Conservation (phyloP, 2,888 invertebrate genomes). For the Ophioninae sp. region DNA sequence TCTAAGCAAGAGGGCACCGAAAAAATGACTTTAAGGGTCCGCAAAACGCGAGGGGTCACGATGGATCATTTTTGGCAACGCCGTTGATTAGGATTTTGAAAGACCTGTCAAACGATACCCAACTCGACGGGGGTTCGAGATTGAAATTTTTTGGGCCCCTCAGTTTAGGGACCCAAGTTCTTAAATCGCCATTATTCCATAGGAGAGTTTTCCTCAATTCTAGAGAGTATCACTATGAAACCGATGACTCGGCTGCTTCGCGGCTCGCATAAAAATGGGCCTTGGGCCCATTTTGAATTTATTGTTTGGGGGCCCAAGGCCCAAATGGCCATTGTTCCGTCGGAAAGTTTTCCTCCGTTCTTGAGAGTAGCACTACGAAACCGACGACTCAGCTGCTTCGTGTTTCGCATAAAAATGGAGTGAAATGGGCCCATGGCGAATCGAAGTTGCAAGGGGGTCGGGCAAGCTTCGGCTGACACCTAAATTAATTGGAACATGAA, state of each 20-base stretch:
- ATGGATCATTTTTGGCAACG: neutral
- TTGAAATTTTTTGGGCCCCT: neutral
- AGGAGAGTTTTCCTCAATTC: neutral
- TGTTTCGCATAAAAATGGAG: neutral
- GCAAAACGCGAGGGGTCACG: no score
- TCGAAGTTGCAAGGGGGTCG: neutral
- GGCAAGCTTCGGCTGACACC: neutral
- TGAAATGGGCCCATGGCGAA: neutral
- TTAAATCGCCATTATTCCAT: neutral
- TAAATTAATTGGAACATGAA: neutral
- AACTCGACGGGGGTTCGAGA: neutral
- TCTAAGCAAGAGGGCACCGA: no score
- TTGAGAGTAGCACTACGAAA: neutral
- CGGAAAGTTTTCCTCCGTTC: neutral
- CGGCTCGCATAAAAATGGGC: neutral
- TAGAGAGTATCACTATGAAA: neutral
- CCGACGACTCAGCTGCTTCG: neutral
- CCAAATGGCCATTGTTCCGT: no score
- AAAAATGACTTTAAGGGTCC: no score
- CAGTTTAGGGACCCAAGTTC: neutral
- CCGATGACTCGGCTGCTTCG: neutral
- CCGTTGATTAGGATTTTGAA: neutral
- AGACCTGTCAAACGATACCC: neutral
- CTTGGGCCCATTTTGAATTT: neutral
- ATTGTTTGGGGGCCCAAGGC: neutral